Conservation (phyloP, 2,888 invertebrate genomes). For the Pseudolycoriella hygida region DNA sequence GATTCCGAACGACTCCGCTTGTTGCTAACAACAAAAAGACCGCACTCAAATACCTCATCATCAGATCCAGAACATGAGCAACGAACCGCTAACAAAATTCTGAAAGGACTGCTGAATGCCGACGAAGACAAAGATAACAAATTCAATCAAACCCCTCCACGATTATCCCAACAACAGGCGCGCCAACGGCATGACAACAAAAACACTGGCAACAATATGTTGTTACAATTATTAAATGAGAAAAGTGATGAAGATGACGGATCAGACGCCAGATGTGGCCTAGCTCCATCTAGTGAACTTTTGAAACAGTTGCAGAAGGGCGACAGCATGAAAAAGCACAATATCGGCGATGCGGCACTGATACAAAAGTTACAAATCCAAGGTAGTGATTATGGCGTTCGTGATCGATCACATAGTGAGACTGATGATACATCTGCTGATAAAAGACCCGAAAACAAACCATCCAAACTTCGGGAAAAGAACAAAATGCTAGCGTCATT, state of each 20-base stretch:
- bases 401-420: conserved; percentile 46
- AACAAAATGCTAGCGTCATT: conserved; percentile 74
- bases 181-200: conserved; percentile 8
- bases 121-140: conserved; percentile 26
- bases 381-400: conserved; percentile 26
- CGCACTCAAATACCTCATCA: conserved; percentile 15
- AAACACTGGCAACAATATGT: conserved; percentile 26
- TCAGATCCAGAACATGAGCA: conserved; percentile 19
- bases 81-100: conserved; percentile 5
- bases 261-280: conserved; percentile 22
- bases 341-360: conserved; percentile 26
- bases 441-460: conserved; percentile 27
- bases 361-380: conserved; percentile 26
- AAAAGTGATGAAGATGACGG: conserved; percentile 64
- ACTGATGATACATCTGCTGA: conserved; percentile 32
- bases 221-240: conserved; percentile 61
- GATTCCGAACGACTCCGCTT: conserved; percentile 34
- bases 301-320: conserved; percentile 34
- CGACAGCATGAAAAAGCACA: conserved; percentile 20
- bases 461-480: conserved; percentile 58
- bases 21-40: conserved; percentile 29
- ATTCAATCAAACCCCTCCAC: conserved; percentile 10
- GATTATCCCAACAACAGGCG: conserved; percentile 16
- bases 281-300: conserved; percentile 28
- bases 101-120: conserved; percentile 15